phyloP scores from a whole-genome alignment of 2,888 invertebrate genomes.

The Sminthurinus aureus region DNA sequence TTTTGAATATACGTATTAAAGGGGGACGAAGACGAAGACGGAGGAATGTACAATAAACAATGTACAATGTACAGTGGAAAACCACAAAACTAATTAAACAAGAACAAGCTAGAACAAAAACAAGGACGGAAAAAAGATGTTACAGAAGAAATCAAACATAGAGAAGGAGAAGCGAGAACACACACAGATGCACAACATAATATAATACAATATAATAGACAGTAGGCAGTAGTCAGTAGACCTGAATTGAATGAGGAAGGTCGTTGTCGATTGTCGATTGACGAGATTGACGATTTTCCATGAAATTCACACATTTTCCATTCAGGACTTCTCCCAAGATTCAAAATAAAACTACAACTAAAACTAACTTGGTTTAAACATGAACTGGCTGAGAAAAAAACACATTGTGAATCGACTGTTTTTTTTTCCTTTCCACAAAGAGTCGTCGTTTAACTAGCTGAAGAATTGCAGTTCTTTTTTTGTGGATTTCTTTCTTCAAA shows the following conservation, averaged over 20 bases:
- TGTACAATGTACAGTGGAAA: constrained; percentile 16
- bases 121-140: neutral
- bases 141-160: no score
- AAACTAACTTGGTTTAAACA: neutral
- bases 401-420: no score
- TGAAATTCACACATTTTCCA: constrained; percentile 3
- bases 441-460: no score
- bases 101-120: neutral
- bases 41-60: neutral
- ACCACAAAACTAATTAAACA: constrained; percentile 39
- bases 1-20: no score
- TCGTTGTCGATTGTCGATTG: no score
- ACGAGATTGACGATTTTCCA: no score
- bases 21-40: neutral
- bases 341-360: neutral
- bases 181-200: constrained; percentile 12
- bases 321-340: constrained; percentile 6
- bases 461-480: no score
- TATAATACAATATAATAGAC: no score
- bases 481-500: no score
- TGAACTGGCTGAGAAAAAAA: no score
- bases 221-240: neutral
- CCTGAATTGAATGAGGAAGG: neutral
- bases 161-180: no score
- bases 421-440: no score